Evolutionary conservation across 2,113 vertebrate genomes (phyloP).

Genomic region (Apistogramma diplotaenia): DNA sequence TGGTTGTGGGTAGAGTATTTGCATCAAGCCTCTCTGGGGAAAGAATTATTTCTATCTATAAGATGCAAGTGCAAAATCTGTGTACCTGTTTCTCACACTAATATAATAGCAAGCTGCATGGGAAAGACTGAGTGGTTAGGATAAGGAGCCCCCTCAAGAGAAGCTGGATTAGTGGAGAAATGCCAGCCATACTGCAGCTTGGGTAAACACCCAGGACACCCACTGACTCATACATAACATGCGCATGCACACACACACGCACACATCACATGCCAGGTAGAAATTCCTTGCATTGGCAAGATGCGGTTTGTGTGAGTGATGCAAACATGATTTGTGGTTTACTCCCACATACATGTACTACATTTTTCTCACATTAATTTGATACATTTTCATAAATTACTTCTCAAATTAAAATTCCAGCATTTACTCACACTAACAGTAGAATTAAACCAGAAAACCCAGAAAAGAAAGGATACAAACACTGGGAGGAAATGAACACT

Average conservation of each 20-base stretch:
- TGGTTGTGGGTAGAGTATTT: slow-evolving; percentile 28
- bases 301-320: not conserved
- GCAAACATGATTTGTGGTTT: not conserved
- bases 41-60: slow-evolving; percentile 54
- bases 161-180: slow-evolving; percentile 71
- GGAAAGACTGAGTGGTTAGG: slow-evolving; percentile 50
- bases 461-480: not conserved
- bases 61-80: slow-evolving; percentile 19
- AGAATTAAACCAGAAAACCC: not conserved
- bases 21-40: slow-evolving; percentile 37
- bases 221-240: slow-evolving; percentile 44
- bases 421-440: fast-evolving
- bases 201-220: slow-evolving; percentile 67
- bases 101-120: slow-evolving; percentile 52
- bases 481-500: not conserved
- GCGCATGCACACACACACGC: not conserved
- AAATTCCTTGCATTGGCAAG: not conserved
- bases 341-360: not conserved
- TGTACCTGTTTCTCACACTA: slow-evolving; percentile 36
- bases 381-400: not conserved
- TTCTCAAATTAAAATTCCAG: not conserved
- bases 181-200: slow-evolving; percentile 63
- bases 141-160: slow-evolving; percentile 69
- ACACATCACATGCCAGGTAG: slow-evolving; percentile 2
- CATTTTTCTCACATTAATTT: not conserved